Base-by-base conservation (phyloP, 2,113 vertebrate species). In the Psammodynastes pulverulentus region DNA sequence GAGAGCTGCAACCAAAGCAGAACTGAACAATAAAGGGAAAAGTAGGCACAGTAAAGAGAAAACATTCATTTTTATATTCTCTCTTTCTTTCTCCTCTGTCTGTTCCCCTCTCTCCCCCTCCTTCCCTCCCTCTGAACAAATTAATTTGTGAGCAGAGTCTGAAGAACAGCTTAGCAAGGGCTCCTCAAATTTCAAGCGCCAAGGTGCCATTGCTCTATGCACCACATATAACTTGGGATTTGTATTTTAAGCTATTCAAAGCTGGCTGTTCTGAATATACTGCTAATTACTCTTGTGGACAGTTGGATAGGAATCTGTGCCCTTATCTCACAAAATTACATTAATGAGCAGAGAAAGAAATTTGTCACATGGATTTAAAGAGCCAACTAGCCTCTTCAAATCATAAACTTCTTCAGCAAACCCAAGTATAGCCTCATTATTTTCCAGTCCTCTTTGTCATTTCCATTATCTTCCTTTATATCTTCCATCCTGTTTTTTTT, bases 91-190 rank as follows among this genome's bases (percentile, higher is more conserved):
- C 95, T 51, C 10, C 94, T 85, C 56, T 91, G 86, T 93, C 93
- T 96, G 95, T 26, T n/a, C 95, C 95, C 43, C 12, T 94, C 92
- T 84, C 51, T 91, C 89, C 93, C 94, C 95, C 95, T 96, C 95
- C 93, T 93, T 95, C 95, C 96, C 94, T 95, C 95, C 96, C 97
- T 96, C 53, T n/a, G 96, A 97, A 97, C 96, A 97, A 97, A 97
- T 97, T 97, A 97, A 98, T 98, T 98, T 97, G 96, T 94, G 96
- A 96, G 94, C 94, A 96, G 62, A 95, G 23, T 92, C 95, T 96
- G 97, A 95, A 94, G 92, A 97, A 97, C 94, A 1, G 0, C 94
- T 95, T 94, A 94, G 93, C 94, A 93, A 95, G 97, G 96, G 94
- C 95, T 93, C 95, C 86, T 6, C 1, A 92, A 87, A 88, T 93